These are phyloP conservation scores for Augiades crinisus DNA, from an alignment of 2,888 invertebrate species.

Conservation along the genomic window DNA sequence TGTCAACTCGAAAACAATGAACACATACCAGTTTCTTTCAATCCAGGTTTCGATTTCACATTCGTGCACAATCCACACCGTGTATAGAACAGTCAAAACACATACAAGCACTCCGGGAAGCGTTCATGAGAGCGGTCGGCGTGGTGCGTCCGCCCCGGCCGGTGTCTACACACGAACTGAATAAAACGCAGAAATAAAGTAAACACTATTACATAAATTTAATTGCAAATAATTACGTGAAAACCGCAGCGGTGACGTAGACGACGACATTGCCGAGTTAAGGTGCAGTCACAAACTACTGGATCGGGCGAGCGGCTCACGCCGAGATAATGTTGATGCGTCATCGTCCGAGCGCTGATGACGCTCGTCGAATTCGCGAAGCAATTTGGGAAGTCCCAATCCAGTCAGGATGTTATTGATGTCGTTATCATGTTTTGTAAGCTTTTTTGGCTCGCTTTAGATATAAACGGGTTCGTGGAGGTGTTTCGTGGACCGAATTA, in stretches of 20 bases:
- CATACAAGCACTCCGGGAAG: constrained; percentile 25
- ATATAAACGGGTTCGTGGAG: no score
- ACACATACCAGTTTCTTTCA: constrained; percentile 17
- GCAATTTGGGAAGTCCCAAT: constrained; percentile 11
- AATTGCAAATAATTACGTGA: constrained; percentile 67
- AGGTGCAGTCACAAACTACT: constrained; percentile 23
- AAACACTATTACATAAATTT: constrained; percentile 67
- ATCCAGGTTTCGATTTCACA: constrained; percentile 12
- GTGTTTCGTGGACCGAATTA: no score
- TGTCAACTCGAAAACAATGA: background rate
- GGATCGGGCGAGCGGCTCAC: no score
- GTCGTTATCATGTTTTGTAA: no score
- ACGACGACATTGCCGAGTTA: constrained; percentile 33
- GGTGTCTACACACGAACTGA: constrained; percentile 51
- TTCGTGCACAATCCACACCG: constrained; percentile 8
- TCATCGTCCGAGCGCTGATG: background rate
- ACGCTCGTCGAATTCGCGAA: constrained; percentile 7
- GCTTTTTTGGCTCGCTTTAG: no score
- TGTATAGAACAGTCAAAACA: background rate
- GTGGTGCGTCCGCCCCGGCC: constrained; percentile 36
- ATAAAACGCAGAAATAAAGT: constrained; percentile 45
- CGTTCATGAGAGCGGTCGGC: background rate
- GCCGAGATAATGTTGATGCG: constrained; percentile 5
- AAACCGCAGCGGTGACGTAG: constrained; percentile 60
- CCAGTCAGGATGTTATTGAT: background rate